Evolutionary conservation across 2,797 vertebrate genomes (phyloP).

Genomic region (Rhynchotus rufescens): DNA sequence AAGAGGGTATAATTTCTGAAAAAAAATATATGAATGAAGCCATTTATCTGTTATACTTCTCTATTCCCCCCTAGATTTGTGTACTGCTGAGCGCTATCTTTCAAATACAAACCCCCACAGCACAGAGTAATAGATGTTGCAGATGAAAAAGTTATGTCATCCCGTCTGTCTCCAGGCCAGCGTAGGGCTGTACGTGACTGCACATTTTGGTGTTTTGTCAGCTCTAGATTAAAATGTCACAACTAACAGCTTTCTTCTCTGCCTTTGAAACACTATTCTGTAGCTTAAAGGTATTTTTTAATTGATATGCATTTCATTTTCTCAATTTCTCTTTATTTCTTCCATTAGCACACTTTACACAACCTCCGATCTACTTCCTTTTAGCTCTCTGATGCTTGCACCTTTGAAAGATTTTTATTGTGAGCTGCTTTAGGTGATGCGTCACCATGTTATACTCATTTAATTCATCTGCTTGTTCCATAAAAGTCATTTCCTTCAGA

Average conservation of each 20-base stretch:
- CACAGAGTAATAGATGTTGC: slow-evolving; percentile 39
- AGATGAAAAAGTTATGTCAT: slow-evolving; percentile 57
- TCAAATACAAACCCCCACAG: slow-evolving; percentile 46
- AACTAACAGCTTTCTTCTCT: slow-evolving; percentile 41
- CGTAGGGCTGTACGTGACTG: background rate
- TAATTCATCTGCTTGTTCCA: background rate
- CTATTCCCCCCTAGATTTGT: slow-evolving; percentile 32
- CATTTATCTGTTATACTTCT: slow-evolving; percentile 39
- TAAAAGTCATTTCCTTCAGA: background rate
- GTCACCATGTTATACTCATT: background rate
- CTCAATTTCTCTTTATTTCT: slow-evolving; percentile 24
- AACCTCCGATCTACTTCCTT: background rate
- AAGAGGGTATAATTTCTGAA: slow-evolving; percentile 44
- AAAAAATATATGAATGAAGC: slow-evolving; percentile 49
- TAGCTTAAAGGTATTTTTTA: slow-evolving; percentile 4
- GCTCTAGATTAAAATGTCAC: slow-evolving; percentile 51
- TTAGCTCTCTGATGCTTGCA: slow-evolving; percentile 22
- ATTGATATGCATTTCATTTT: slow-evolving; percentile 11
- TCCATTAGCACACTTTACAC: background rate
- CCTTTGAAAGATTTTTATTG: slow-evolving; percentile 16
- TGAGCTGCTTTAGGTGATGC: background rate
- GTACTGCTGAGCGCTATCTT: slow-evolving; percentile 36
- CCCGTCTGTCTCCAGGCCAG: background rate
- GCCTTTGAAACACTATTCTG: background rate
- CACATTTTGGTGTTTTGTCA: slow-evolving; percentile 53